phyloP scores from a whole-genome alignment of 2,888 invertebrate species.

The Lasius platythorax region DNA sequence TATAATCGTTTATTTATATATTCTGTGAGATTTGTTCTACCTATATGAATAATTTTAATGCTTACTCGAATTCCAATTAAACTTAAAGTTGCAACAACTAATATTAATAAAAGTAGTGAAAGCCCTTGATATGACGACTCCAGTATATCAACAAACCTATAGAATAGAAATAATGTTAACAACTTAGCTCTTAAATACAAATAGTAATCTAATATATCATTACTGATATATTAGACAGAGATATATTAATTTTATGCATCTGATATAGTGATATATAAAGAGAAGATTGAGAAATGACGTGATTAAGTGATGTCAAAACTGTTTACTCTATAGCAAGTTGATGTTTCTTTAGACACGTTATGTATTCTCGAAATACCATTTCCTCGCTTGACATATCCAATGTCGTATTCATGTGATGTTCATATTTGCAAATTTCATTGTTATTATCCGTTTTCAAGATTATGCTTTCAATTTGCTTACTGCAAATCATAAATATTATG shows the following conservation, averaged over 20 bases:
- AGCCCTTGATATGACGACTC: neutral
- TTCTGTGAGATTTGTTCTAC: no score
- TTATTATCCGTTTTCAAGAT: neutral
- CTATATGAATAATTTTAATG: neutral
- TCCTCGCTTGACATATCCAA: neutral
- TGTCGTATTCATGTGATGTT: neutral
- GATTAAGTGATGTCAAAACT: neutral
- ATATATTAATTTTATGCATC: neutral
- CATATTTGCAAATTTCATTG: neutral
- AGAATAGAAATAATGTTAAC: neutral
- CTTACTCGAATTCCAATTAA: constrained; percentile 21
- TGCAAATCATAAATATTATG: neutral
- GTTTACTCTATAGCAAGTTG: constrained; percentile 27
- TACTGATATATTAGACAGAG: no score
- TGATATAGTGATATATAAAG: neutral
- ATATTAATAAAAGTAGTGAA: neutral
- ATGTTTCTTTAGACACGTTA: constrained; percentile 9
- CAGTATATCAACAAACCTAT: neutral
- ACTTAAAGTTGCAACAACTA: neutral
- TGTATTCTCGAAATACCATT: neutral
- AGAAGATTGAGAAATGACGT: neutral
- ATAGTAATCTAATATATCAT: no score
- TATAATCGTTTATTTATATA: no score
- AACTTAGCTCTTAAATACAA: no score
- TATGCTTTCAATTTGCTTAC: constrained; percentile 5